Evolutionary conservation across 2,113 vertebrate genomes (phyloP).

Genomic region (Sardina pilchardus): DNA sequence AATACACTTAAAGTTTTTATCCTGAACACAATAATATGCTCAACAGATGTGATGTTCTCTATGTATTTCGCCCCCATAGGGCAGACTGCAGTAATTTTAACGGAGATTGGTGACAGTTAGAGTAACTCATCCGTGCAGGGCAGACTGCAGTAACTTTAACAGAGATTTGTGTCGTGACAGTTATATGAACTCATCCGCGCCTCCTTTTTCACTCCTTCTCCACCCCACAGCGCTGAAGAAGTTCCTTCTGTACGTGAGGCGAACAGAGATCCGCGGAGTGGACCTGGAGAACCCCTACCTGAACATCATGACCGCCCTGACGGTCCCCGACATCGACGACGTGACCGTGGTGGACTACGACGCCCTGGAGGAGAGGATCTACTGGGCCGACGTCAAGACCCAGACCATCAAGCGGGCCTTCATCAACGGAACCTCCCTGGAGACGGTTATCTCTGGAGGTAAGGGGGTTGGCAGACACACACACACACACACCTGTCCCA

Average conservation of each 20-base stretch:
- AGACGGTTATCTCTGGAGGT: conserved; percentile 96
- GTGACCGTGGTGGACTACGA: conserved; percentile 96
- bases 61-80: no score
- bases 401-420: conserved; percentile 95
- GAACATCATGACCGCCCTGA: conserved; percentile 97
- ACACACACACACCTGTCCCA: neutral
- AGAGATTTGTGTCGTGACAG: no score
- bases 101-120: no score
- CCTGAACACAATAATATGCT: no score
- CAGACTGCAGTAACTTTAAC: no score
- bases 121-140: neutral
- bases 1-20: no score
- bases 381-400: conserved; percentile 97
- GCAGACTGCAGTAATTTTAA: no score
- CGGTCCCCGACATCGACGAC: conserved; percentile 95
- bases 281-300: conserved; percentile 96
- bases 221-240: conserved; percentile 83
- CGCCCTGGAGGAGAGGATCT: conserved; percentile 87
- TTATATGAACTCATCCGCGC: no score
- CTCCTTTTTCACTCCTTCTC: conserved; percentile 28
- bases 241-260: conserved; percentile 91
- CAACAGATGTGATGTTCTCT: no score
- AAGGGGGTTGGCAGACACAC: conserved; percentile 41
- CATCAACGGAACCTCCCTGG: conserved; percentile 93
- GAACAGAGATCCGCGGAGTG: conserved; percentile 93